phyloP scores from a whole-genome alignment of 2,888 invertebrate genomes.

The Phengaris arion region DNA sequence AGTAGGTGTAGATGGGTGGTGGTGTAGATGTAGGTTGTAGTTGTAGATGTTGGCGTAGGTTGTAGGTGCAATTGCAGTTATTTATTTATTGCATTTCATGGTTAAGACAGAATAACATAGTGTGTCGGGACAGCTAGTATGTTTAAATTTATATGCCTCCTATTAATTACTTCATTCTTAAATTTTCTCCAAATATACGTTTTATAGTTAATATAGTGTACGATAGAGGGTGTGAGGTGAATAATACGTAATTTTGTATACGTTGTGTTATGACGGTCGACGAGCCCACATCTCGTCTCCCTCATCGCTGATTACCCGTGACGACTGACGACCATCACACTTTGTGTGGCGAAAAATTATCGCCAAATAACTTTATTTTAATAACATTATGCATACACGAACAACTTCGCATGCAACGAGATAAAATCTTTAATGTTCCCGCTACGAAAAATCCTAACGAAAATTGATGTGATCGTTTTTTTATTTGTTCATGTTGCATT shows the following conservation, averaged over 20 bases:
- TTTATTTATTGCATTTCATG: too few relatives aligned
- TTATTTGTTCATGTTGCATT: conserved; percentile 28
- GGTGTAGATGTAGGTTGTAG: too few relatives aligned
- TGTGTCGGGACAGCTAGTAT: too few relatives aligned
- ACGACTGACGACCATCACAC: conserved; percentile 43
- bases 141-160: background rate
- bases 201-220: background rate
- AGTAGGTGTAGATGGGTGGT: too few relatives aligned
- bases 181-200: conserved; percentile 1
- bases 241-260: conserved; percentile 57
- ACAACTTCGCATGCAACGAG: background rate
- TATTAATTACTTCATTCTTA: background rate
- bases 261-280: conserved; percentile 47
- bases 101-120: too few relatives aligned
- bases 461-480: conserved; percentile 27
- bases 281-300: conserved; percentile 40
- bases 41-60: too few relatives aligned
- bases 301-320: conserved; percentile 48
- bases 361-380: conserved; percentile 2
- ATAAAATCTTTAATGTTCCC: conserved; percentile 16
- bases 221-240: conserved; percentile 38
- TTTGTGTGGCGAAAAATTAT: background rate
- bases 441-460: conserved; percentile 20
- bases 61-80: too few relatives aligned
- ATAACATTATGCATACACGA: background rate